Evolutionary conservation across 2,797 vertebrate genomes (phyloP).

Genomic region (Eutrigla gurnardus): DNA sequence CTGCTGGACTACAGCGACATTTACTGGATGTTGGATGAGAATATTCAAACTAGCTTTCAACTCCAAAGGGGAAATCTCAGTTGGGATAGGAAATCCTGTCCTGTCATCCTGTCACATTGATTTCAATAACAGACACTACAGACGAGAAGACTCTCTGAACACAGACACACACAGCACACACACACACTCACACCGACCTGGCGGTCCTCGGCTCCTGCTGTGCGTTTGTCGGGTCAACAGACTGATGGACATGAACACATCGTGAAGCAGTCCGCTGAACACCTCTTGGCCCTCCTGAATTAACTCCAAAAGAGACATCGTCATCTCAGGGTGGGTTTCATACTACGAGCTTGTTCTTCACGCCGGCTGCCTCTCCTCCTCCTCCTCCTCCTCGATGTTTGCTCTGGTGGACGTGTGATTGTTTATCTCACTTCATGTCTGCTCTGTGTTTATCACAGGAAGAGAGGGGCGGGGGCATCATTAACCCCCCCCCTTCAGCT

Average conservation of each 20-base stretch:
- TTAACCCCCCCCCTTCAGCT: slow-evolving; percentile 52
- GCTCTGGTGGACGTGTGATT: slow-evolving; percentile 36
- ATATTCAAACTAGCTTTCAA: too few species aligned
- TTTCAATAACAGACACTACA: slow-evolving; percentile 27
- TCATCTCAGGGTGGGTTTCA: not conserved
- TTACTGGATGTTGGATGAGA: not conserved
- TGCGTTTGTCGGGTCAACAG: slow-evolving; percentile 52
- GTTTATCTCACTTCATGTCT: slow-evolving; percentile 62
- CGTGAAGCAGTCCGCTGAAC: slow-evolving; percentile 39
- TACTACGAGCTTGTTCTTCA: not conserved
- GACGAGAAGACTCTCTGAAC: not conserved
- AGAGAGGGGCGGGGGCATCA: slow-evolving; percentile 63
- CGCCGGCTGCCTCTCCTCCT: slow-evolving; percentile 17
- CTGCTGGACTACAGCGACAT: not conserved
- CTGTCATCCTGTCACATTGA: slow-evolving; percentile 46
- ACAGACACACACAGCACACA: not conserved
- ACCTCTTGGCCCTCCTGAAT: slow-evolving; percentile 45
- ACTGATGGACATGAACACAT: slow-evolving; percentile 44
- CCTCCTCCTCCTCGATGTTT: slow-evolving; percentile 4
- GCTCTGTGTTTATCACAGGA: slow-evolving; percentile 68
- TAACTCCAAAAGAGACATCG: slow-evolving; percentile 62
- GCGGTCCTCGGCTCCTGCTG: not conserved
- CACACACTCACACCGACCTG: slow-evolving; percentile 59
- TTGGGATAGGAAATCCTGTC: slow-evolving; percentile 59
- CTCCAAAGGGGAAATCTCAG: slow-evolving; percentile 18